Evolutionary conservation across 2,888 invertebrate genomes (phyloP).

Genomic region (Anthophora plumipes): DNA sequence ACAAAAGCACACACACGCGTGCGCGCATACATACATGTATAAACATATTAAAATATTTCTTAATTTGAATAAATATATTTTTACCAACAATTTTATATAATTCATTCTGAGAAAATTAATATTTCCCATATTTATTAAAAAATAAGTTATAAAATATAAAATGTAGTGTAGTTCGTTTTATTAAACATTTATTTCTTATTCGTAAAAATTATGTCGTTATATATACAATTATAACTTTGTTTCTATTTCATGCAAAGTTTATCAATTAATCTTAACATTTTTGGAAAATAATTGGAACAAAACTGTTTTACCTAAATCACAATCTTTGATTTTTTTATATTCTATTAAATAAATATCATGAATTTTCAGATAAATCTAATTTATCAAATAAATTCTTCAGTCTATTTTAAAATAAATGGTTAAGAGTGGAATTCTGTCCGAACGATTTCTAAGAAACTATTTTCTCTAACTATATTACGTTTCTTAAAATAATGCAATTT

Average conservation of each 20-base stretch:
- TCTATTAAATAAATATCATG: background rate
- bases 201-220: too few species aligned
- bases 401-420: background rate
- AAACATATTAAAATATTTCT: background rate
- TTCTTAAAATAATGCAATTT: slow-evolving; percentile 14
- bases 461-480: slow-evolving; percentile 5
- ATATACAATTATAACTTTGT: background rate
- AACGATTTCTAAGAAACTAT: slow-evolving; percentile 6
- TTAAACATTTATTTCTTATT: too few species aligned
- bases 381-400: background rate
- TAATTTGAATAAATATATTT: slow-evolving; percentile 46
- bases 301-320: too few species aligned
- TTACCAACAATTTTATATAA: background rate
- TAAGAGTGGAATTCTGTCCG: background rate
- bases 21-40: background rate
- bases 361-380: background rate
- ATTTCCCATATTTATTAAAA: background rate
- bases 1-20: background rate
- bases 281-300: too few species aligned
- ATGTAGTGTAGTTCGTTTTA: too few species aligned
- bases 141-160: background rate
- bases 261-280: background rate
- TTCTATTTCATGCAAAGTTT: background rate
- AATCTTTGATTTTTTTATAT: background rate
- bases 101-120: background rate